Evolutionary conservation across 2,797 vertebrate species (phyloP).

Genomic region (Myotis planiceps): DNA sequence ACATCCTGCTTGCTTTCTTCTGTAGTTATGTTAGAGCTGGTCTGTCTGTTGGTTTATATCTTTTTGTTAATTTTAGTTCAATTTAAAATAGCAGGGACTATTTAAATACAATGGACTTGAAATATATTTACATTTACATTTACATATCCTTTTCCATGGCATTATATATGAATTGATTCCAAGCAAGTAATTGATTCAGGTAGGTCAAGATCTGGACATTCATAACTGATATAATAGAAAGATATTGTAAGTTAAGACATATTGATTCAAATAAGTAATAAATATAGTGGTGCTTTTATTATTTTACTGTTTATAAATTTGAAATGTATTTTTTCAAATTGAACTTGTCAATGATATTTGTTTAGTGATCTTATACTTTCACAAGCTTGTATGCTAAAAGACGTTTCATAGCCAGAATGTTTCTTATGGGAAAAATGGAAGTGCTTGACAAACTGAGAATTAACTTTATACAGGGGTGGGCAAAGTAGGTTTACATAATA

Average conservation of each 20-base stretch:
- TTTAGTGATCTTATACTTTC: background rate
- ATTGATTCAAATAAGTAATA: constrained; percentile 27
- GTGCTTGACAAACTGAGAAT: background rate
- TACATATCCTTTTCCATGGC: background rate
- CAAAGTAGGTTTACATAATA: background rate
- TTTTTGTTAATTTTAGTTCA: constrained; percentile 48
- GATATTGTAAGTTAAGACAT: background rate
- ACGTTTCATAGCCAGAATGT: background rate
- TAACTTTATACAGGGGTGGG: background rate
- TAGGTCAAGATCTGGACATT: background rate
- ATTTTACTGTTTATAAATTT: constrained; percentile 38
- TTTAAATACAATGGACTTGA: constrained; percentile 24
- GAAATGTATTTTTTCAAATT: constrained; percentile 33
- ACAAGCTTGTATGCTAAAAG: background rate
- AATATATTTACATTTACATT: constrained; percentile 26
- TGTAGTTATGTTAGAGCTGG: background rate
- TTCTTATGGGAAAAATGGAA: constrained; percentile 34
- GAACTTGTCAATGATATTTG: background rate
- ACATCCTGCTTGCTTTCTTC: background rate
- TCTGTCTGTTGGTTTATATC: background rate
- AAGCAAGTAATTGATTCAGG: constrained; percentile 13
- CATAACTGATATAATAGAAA: background rate
- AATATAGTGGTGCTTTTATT: background rate
- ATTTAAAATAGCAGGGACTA: constrained; percentile 30
- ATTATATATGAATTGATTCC: background rate